Evolutionary conservation across 2,888 invertebrate genomes (phyloP).

Genomic region (Mayetiola destructor): DNA sequence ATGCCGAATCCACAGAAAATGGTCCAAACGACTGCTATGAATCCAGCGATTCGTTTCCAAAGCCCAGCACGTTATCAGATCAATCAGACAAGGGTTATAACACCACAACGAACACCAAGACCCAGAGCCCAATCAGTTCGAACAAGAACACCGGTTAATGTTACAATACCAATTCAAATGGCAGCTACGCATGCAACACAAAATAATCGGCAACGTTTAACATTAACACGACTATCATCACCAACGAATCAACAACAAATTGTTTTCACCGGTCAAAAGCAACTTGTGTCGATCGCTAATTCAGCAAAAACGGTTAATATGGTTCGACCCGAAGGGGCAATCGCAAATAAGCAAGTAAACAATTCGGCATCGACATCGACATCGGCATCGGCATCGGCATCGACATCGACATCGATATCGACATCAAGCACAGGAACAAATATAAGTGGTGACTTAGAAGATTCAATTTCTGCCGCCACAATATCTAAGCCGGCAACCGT

Average conservation of each 20-base stretch:
- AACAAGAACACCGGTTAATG: constrained; percentile 25
- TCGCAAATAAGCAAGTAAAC: neutral
- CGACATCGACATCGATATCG: neutral
- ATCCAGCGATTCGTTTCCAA: no score
- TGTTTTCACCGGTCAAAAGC: no score
- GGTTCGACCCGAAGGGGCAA: neutral
- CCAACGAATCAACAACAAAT: constrained; percentile 23
- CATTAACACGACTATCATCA: constrained; percentile 24
- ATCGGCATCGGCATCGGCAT: neutral
- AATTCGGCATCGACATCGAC: neutral
- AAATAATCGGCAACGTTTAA: constrained; percentile 18
- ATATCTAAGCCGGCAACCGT: neutral
- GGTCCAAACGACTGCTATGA: neutral
- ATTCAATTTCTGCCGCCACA: neutral
- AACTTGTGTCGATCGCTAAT: neutral
- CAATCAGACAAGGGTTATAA: no score
- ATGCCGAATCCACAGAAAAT: neutral
- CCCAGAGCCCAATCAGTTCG: constrained; percentile 25
- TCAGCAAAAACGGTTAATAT: neutral
- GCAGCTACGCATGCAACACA: constrained; percentile 28
- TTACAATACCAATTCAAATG: constrained; percentile 30
- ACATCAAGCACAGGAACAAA: neutral
- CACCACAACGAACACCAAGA: constrained; percentile 19
- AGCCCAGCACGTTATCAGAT: no score
- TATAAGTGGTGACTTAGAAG: neutral